Base-by-base conservation (phyloP, 92 coral and sea anemone genomes). In the Epizoanthus scotinus region DNA sequence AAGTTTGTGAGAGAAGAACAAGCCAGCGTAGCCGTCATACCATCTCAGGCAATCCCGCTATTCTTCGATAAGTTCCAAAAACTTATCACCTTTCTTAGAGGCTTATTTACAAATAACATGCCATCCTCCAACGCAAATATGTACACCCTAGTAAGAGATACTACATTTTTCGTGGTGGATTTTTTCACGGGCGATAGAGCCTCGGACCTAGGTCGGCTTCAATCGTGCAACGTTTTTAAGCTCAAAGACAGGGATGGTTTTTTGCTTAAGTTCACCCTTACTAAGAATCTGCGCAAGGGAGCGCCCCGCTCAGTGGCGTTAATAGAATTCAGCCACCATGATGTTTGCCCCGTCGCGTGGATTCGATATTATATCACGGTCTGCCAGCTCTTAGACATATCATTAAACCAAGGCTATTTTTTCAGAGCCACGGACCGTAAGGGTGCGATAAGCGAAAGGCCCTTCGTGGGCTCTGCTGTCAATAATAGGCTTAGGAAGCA, bases 391-490 rank as follows among this genome's bases (percentile, higher is more conserved):
- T 22, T 62, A 20, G 67, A 15, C 8, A 17, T 62, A 14, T 6
- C 29, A 6, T 36, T 62, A 8, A 12, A 3, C 13, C 13, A 17
- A 9, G 67, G 67, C 5, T 62, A 62, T 6, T 8, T 62, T 22
- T 62, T 62, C 67, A 8, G 67, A 6, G 67, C 67, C 4, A 20
- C 7, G 7, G 0, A 59, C 21, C 15, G 21, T n/a, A 25, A 6
- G 19, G 64, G 21, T 26, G 64, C 67, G 71, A 55, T 82, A 24
- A 63, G 89, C 78, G 22, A 67, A 24, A 73, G 86, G 84, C 87
- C 90, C 20, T 85, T 85, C 53, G 19, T 79, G 59, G 62, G 87
- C 31, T 68, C 90, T 18, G 90, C 87, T 0, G 87, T 82, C 2
- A 82, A 69, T 40, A 59, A 82, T 65, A 84, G 84, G 0, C 19